phyloP scores from a whole-genome alignment of 2,797 vertebrate species.

The Pangasius djambal region DNA sequence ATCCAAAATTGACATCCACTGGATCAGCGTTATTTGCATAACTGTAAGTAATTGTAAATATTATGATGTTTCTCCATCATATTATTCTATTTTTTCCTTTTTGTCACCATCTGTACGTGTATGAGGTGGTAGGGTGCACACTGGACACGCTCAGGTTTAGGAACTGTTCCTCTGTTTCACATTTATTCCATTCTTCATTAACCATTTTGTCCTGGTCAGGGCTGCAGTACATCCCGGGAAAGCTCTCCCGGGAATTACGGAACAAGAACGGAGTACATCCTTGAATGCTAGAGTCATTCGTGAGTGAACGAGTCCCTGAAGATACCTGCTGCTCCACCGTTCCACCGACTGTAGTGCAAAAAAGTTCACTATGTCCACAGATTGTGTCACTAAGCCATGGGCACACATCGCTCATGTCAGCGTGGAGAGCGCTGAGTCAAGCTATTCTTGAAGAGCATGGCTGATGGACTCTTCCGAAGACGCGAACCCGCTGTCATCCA shows the following conservation, averaged over 20 bases:
- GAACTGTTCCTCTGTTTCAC: not conserved
- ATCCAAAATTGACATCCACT: not conserved
- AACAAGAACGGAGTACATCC: not conserved
- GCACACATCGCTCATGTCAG: not conserved
- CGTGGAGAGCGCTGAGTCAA: conserved; percentile 51
- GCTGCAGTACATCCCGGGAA: not conserved
- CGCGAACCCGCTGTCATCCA: conserved; percentile 63
- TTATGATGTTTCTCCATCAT: not conserved
- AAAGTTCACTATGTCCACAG: not conserved
- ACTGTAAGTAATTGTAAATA: not conserved
- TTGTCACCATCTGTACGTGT: not conserved
- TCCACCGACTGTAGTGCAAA: not conserved
- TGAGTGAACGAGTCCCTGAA: not conserved
- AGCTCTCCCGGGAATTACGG: not conserved
- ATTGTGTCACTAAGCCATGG: not conserved
- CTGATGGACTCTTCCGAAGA: conserved; percentile 55
- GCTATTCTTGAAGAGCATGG: conserved; percentile 66
- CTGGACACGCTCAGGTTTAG: not conserved
- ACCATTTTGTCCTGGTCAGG: not conserved
- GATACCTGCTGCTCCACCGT: not conserved
- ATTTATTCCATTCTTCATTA: not conserved
- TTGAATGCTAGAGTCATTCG: not conserved
- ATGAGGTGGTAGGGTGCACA: not conserved
- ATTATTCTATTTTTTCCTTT: not conserved
- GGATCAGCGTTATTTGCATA: not conserved